Base-by-base conservation (phyloP, 1,140 invertebrate genomes). In the Ephestia elutella region DNA sequence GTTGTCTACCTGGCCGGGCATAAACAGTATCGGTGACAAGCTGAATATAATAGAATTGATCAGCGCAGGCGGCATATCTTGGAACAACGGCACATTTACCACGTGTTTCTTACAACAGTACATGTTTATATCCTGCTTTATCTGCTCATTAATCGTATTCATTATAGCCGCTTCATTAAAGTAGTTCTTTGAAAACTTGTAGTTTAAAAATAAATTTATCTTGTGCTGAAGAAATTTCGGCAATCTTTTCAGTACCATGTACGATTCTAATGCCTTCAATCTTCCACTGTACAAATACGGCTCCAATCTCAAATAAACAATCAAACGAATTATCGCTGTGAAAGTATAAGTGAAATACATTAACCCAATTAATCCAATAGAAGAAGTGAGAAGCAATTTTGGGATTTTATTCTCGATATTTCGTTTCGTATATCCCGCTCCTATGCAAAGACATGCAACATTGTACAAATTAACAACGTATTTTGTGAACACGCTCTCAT, bases 61-160 rank as follows among this genome's bases (percentile, higher is more conserved):
- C 8, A 79, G 58, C 5, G 73, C 71, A 11, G 76, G 50, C 0
- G 76, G 76, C 68, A 79, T 69, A 30, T 73, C 70, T 30, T 68
- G 65, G 30, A 79, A 75, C 51, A 75, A 30, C 15, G 73, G 73
- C 48, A 73, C 70, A 25, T 72, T 75, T 18, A 62, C 56, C 8
- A 79, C 66, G 15, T 76, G 57, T 8, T 55, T 38, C 61, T 70
- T 70, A 49, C 76, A 79, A 30, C 63, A 59, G 59, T 69, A 59
- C 71, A 79, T 71, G 59, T 75, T 79, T 10, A 79, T 75, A 32
- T 79, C 76, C 44, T 79, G 71, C 35, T 70, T 69, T n/a, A 79
- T 73, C 49, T 79, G 76, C 58, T 76, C 70, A 17, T 76, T 76
- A 1, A 79, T 71, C 4, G 76, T 79, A 28, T 65, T 66, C 59